These are phyloP conservation scores for Myotis davidii DNA, from an alignment of 2,113 vertebrate genomes.

Conservation along the genomic window DNA sequence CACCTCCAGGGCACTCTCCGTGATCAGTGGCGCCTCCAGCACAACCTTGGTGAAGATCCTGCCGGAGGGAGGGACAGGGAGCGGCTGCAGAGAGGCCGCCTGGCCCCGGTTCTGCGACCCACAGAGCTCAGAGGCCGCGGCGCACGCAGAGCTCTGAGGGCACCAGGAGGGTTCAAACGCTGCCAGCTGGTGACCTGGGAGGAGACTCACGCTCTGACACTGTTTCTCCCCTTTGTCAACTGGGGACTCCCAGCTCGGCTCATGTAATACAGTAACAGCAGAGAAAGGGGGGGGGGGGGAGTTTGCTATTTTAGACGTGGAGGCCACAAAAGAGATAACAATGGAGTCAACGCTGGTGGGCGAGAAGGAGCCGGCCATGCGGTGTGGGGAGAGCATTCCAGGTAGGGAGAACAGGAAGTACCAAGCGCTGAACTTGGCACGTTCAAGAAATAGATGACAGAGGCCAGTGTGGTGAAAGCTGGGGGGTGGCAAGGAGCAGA, in stretches of 20 bases:
- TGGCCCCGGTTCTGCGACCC: rapidly evolving
- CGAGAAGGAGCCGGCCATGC: neutral
- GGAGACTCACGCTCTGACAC: neutral
- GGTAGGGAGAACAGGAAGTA: neutral
- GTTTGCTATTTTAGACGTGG: neutral
- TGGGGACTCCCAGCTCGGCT: neutral
- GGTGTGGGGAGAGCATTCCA: neutral
- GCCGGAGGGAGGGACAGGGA: neutral
- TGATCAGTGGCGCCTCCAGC: constrained; percentile 94
- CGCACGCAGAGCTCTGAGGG: neutral
- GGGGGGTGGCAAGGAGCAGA: neutral
- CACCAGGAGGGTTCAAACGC: neutral
- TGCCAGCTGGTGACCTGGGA: neutral
- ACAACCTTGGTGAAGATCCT: constrained; percentile 97
- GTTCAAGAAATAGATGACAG: too few relatives aligned
- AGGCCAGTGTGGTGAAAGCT: neutral
- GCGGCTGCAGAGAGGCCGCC: neutral
- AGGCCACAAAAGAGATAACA: neutral
- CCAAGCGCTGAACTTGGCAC: rapidly evolving
- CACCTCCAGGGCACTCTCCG: constrained; percentile 94
- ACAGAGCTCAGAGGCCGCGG: rapidly evolving
- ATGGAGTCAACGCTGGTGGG: neutral
- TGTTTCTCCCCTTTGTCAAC: neutral
- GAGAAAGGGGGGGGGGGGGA: too few relatives aligned
- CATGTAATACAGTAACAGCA: neutral